Conservation (phyloP, 30 jellyfish, hydroid and myxozoan genomes). For the Hydractinia symbiolongicarpus region DNA sequence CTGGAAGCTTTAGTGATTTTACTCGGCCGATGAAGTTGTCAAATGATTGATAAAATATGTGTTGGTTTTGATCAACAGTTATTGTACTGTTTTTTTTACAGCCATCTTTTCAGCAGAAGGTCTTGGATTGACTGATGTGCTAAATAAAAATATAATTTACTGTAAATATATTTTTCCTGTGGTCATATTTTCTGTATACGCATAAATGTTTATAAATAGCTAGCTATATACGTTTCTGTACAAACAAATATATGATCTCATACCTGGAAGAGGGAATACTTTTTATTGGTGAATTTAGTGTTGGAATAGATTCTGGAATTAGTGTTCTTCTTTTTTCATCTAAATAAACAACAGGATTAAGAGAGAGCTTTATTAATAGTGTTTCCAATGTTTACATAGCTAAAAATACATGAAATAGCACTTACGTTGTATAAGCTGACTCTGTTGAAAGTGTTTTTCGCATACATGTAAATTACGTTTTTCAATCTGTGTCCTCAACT, state of each 20-base stretch:
- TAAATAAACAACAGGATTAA: not conserved
- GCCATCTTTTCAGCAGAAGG: not conserved
- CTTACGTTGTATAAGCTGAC: not conserved
- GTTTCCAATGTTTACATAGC: not conserved
- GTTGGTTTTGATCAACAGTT: not conserved
- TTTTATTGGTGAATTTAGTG: not conserved
- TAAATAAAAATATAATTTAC: not conserved
- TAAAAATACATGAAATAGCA: not conserved
- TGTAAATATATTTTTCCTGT: not conserved
- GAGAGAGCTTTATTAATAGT: not conserved
- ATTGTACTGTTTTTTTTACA: not conserved
- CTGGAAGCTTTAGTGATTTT: not conserved
- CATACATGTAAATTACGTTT: slow-evolving; percentile 32
- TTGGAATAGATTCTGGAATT: slow-evolving; percentile 47
- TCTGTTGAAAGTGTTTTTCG: slow-evolving; percentile 25
- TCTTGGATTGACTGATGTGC: not conserved
- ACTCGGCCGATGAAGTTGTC: not conserved
- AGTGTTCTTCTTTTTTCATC: slow-evolving; percentile 40
- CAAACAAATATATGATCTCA: not conserved
- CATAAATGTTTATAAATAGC: not conserved
- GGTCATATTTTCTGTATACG: not conserved
- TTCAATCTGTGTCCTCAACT: slow-evolving; percentile 29
- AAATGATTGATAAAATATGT: not conserved
- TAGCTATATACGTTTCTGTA: no score
- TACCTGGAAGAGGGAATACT: slow-evolving; percentile 2